phyloP scores from a whole-genome alignment of 2,888 invertebrate genomes.

The Andrena minutula region DNA sequence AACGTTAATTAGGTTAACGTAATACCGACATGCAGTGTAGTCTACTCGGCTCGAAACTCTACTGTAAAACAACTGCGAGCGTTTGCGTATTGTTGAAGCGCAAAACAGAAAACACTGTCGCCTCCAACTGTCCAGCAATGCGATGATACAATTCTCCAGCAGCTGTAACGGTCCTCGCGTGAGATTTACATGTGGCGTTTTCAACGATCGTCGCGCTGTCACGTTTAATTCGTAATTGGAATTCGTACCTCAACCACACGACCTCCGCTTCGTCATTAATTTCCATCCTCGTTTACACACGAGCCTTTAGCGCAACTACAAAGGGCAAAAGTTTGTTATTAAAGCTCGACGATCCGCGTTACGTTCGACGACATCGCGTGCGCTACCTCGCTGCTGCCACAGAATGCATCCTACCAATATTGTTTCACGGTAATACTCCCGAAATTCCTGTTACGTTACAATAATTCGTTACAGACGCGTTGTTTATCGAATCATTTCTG shows the following conservation, averaged over 20 bases:
- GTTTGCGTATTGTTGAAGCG: not conserved
- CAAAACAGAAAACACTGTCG: not conserved
- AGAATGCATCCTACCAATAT: not conserved
- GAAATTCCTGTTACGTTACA: constrained; percentile 1
- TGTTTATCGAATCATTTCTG: not conserved
- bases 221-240: constrained; percentile 17
- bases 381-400: not conserved
- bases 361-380: not conserved
- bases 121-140: constrained; percentile 1
- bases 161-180: not conserved
- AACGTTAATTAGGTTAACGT: constrained; percentile 16
- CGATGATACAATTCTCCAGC: constrained; percentile 9
- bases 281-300: not conserved
- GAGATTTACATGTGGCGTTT: constrained; percentile 21
- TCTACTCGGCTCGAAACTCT: not conserved
- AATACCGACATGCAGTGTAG: not conserved
- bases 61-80: not conserved
- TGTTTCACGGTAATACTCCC: not conserved
- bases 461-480: not conserved
- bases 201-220: constrained; percentile 14
- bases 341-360: not conserved
- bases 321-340: constrained; percentile 36
- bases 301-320: not conserved
- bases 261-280: constrained; percentile 2
- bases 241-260: not conserved